Conservation (phyloP, 2,113 vertebrate genomes). For the Electrona antarctica region DNA sequence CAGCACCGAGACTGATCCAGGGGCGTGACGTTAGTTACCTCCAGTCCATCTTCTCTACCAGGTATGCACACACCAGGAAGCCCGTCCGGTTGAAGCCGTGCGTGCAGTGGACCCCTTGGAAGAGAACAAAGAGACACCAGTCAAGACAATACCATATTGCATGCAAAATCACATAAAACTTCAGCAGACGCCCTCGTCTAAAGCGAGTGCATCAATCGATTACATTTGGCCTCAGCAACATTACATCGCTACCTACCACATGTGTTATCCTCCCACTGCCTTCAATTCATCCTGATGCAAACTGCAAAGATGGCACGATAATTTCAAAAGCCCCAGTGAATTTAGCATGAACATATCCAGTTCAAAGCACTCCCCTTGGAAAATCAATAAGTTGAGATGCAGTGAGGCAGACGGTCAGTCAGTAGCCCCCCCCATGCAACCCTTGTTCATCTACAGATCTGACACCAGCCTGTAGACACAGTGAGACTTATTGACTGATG, state of each 20-base stretch:
- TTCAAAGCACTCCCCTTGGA: slow-evolving; percentile 3
- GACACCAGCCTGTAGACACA: slow-evolving; percentile 2
- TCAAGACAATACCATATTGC: not conserved
- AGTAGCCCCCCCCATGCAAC: too few species aligned
- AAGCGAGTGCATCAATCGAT: not conserved
- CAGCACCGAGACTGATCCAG: not conserved
- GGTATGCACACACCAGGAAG: slow-evolving; percentile 97
- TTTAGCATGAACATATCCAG: slow-evolving; percentile 20
- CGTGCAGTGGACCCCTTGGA: slow-evolving; percentile 95
- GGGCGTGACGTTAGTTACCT: slow-evolving; percentile 79
- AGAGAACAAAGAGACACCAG: slow-evolving; percentile 18
- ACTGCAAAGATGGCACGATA: too few species aligned
- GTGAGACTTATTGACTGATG: not conserved
- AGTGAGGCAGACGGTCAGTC: not conserved
- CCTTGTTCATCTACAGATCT: not conserved
- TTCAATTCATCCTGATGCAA: too few species aligned
- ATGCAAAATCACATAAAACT: too few species aligned
- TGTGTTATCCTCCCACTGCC: too few species aligned
- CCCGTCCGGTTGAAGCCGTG: slow-evolving; percentile 98
- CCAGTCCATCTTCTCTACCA: slow-evolving; percentile 99
- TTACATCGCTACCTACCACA: too few species aligned
- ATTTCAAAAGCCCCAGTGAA: not conserved
- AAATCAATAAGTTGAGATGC: slow-evolving; percentile 39
- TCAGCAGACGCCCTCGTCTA: not conserved
- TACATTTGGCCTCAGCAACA: too few species aligned